Base-by-base conservation (phyloP, 2,113 vertebrate species). In the Pseudopipra pipra region DNA sequence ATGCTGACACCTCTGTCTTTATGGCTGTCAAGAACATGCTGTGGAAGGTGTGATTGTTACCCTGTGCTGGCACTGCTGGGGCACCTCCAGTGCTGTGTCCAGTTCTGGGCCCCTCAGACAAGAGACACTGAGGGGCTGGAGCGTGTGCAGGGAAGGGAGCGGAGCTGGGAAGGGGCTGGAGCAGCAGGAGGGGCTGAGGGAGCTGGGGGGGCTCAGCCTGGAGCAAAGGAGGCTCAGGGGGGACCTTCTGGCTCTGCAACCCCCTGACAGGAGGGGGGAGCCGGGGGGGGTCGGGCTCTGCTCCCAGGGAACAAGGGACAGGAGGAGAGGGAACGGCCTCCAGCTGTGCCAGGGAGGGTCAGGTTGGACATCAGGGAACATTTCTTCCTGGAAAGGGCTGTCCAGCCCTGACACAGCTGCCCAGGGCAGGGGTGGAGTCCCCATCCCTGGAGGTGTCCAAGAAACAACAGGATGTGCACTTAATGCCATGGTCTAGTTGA, bases 81-180 rank as follows among this genome's bases (percentile, higher is more conserved):
- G 15, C 58, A 61, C 35, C 35, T 62, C 35, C 9, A 62, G 59
- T 2, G 4, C n/a, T 59, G n/a, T 8, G n/a, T 3, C 2, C 58
- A 17, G 23, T 37, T 58, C n/a, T 59, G 58, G 56, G 58, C n/a
- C 9, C n/a, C 24, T 63, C 61, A 63, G 37, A 22, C 33, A n/a
- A 21, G 55, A 31, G 61, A 63, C 71, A 15, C 4, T 61, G 62
- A 47, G n/a, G n/a, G 55, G 39, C 46, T 80, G 1, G 0, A 65
- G 35, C 1, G 0, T 52, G 44, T 39, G 11, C 52, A 52, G 7
- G 20, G 52, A 0, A 75, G 33, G 46, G 46, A 81, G 52, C 0
- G 0, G 61, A 39, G 61, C 61, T 82, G 86, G 68, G 41, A 51
- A 73, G 67, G 51, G 59, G 11, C 21, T 73, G 68, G 6, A 67